Evolutionary conservation across 2,888 invertebrate species (phyloP), one percentile per base, ranked within the genome.

Genomic region (Caenorhabditis japonica): DNA sequence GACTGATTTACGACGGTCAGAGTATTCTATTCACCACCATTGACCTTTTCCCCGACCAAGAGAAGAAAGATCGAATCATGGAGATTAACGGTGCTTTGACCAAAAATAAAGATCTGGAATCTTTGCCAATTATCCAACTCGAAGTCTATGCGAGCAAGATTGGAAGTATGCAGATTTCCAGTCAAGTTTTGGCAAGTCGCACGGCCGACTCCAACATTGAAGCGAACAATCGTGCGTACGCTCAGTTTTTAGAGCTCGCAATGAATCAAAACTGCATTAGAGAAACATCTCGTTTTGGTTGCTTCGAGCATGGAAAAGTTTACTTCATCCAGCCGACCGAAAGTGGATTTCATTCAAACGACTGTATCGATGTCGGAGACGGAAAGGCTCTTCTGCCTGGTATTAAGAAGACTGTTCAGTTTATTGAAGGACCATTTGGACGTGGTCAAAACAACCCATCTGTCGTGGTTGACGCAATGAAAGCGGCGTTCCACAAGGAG

Each of bases 401-500:
- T 12, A 12, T 71, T 17, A 62, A 71, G 30, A 79, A 81, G 44
- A 21, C 61, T 0, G 47, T 76, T n/a, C 56, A 71, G 12, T 64
- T 64, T 55, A 66, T 79, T 41, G 80, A 79, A 43, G 78, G 78
- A 21, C 78, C 77, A 8, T 39, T 19, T 4, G 75, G 74, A 19
- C 49, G 74, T 13, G 69, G 71, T 15, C 52, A 75, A 19, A 69
- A 68, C 47, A 74, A 74, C 30, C 68, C 77, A 8, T 64, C 71
- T 4, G 7, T 80, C 12, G 69, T 79, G 3, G 52, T 77, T 19
- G 80, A 80, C 23, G 49, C 69, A 3, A 81, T 76, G 75, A 77
- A 79, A 58, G 66, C 77, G 8, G 77, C 75, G 1, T 81, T 81
- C 68, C 80, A 81, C 60, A 59, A 52, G 12, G 36, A 55, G 8